Evolutionary conservation across 2,113 vertebrate species (phyloP), one percentile per base, ranked within the genome.

Genomic region (Neolamprologus tretocephalus): DNA sequence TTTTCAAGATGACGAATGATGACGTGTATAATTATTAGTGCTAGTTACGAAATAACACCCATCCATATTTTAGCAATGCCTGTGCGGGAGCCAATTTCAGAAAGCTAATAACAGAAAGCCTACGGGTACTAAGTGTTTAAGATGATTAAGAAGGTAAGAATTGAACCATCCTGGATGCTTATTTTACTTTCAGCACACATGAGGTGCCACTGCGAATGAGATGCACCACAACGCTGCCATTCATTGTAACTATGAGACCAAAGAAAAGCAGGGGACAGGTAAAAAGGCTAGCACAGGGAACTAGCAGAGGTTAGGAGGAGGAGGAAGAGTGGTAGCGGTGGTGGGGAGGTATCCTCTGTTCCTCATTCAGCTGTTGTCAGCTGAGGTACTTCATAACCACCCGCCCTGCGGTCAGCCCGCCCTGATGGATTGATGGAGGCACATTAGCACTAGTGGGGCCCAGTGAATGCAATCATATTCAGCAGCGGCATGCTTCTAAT

Each of bases 361-460:
- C 92, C 89, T 96, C 94, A 95, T 95, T 93, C 94, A 90, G 93
- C 91, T 31, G 92, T 89, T 94, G 96, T 96, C 96, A 95, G 94
- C 93, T 81, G 86, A 89, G 93, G 92, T 95, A 97, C 96, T 97
- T 96, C 96, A 96, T 97, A 97, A 97, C 95, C 84, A 86, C 93
- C 93, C 91, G 88, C 95, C 95, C 95, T 42, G 75, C 83, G 91
- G 92, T 95, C 94, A 94, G 92, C 91, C 94, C 88, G 88, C 91
- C 91, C 94, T 96, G 96, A 97, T 96, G 95, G 96, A 97, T 97
- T 96, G 96, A 96, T 96, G 93, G 93, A 95, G 95, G 94, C 94
- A 95, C 96, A 96, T 96, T 97, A 96, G 95, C 93, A 93, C 92
- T 90, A 90, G 92, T 93, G 94, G 94, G 85, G 93, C 93, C 86